These are phyloP conservation scores for Syncerus caffer DNA, from an alignment of 2,797 vertebrate species.

Conservation along the genomic window DNA sequence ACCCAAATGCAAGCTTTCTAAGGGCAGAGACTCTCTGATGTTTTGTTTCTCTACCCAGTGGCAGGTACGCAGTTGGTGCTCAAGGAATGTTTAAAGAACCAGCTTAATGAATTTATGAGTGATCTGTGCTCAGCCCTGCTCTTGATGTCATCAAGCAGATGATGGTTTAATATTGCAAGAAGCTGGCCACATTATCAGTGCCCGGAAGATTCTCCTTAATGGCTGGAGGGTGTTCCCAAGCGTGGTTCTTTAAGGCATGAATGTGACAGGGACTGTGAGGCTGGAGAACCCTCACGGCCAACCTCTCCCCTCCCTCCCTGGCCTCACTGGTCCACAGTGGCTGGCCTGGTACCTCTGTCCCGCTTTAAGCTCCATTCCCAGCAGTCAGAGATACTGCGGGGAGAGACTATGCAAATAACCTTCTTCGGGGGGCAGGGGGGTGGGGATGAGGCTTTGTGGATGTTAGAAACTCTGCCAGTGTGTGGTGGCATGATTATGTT, in stretches of 20 bases:
- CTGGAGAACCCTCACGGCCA: neutral
- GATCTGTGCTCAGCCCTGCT: neutral
- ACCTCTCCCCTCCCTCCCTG: no score
- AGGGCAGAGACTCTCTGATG: neutral
- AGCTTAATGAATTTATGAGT: neutral
- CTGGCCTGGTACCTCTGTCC: neutral
- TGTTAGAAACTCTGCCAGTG: neutral
- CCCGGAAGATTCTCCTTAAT: neutral
- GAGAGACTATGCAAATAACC: neutral
- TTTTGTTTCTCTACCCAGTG: neutral
- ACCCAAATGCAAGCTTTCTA: neutral
- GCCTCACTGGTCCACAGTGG: neutral
- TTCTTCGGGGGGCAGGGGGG: neutral
- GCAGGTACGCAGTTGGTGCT: neutral
- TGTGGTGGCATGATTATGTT: neutral
- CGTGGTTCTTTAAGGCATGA: neutral
- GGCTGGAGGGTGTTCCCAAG: neutral
- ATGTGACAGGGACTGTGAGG: accelerated
- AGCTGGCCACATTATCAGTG: neutral
- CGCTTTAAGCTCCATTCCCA: neutral
- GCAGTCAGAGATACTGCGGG: neutral
- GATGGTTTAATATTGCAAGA: neutral
- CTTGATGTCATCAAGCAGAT: no score
- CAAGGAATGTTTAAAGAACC: neutral
- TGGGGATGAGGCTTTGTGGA: neutral